Evolutionary conservation across 2,113 vertebrate genomes (phyloP), one percentile per base, ranked within the genome.

Genomic region (Daubentonia madagascariensis): DNA sequence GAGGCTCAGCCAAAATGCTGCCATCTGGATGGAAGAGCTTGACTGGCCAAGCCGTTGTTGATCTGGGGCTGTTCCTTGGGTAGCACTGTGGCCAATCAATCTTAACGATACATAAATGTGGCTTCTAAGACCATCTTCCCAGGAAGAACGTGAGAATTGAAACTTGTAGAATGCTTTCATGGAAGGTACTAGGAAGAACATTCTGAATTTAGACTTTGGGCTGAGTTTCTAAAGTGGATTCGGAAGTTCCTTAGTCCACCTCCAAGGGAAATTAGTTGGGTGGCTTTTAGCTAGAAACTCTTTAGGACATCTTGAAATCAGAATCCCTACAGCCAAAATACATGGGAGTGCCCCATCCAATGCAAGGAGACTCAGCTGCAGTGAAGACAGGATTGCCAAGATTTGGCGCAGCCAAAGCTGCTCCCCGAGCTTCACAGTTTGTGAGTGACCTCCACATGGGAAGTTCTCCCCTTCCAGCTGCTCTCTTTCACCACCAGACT

Each of bases 71-170:
- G 12, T 85, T 78, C 20, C 65, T 37, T 23, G 6, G 65, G 25
- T 37, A 85, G 20, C 35, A 65, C 8, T 23, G 92, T 90, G 40
- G 28, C 83, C 54, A 67, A 43, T 65, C 57, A 68, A 85, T 89
- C 91, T 81, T 52, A 50, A 76, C 76, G 68, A 45, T 17, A n/a
- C 81, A 6, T 96, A 78, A 72, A 89, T 67, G n/a, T 10, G 89
- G 4, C 76, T 81, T 95, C 45, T 30, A 85, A 91, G 61, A 68
- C 45, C 52, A 85, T 91, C 59, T 97, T 94, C 65, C 59, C 78
- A 63, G 50, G 78, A 93, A 75, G 50, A 50, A 45, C 84, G 20
- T 91, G 63, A 91, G 78, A 86, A 61, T 32, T 70, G 54, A 94
- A 86, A 65, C 7, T 89, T 68, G 20, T 32, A 88, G 73, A 67